Evolutionary conservation across 2,113 vertebrate species (phyloP).

Genomic region (Rhipidura dahli): DNA sequence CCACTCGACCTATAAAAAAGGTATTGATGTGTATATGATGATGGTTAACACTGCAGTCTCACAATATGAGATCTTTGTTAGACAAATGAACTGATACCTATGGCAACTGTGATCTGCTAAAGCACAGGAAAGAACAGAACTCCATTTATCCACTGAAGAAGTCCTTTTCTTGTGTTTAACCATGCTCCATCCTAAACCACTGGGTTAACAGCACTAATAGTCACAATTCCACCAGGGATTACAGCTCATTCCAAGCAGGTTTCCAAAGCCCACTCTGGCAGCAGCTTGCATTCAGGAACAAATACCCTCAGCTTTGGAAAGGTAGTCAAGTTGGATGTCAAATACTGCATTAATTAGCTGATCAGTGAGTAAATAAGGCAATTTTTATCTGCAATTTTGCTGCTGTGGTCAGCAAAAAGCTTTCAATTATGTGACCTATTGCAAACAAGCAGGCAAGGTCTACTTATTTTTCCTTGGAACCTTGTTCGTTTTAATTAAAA

Average conservation of each 20-base stretch:
- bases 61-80: neutral
- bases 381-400: neutral
- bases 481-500: neutral
- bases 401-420: neutral
- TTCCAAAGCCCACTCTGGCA: neutral
- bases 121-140: neutral
- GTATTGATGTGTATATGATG: neutral
- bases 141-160: neutral
- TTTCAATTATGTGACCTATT: neutral
- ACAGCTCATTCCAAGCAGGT: constrained; percentile 3
- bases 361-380: neutral
- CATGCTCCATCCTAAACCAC: neutral
- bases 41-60: neutral
- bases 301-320: neutral
- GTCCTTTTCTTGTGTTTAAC: neutral
- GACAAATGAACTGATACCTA: neutral
- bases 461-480: neutral
- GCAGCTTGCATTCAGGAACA: neutral
- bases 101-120: neutral
- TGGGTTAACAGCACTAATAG: neutral
- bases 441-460: neutral
- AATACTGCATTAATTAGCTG: neutral
- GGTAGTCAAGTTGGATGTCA: neutral
- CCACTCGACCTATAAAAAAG: neutral
- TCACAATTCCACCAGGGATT: neutral